phyloP scores from a whole-genome alignment of 2,888 invertebrate species.

The Nipponacmea schrenckii region DNA sequence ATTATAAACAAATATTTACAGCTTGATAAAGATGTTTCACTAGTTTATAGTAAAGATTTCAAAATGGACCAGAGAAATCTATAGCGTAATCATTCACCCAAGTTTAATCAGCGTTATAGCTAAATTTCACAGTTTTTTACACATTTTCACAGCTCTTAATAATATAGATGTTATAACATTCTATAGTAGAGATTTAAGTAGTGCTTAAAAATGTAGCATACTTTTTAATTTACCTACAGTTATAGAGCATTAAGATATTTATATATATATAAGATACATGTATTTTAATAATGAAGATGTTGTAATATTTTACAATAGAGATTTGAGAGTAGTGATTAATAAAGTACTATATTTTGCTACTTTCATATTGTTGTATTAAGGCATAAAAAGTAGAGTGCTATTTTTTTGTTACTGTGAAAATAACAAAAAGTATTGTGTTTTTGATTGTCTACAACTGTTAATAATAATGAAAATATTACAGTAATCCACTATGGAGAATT shows the following conservation, averaged over 20 bases:
- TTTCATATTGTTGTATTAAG: no score
- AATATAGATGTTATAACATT: background rate
- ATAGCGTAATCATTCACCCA: no score
- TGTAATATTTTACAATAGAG: slow-evolving; percentile 6
- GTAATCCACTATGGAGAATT: slow-evolving; percentile 9
- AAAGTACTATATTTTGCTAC: background rate
- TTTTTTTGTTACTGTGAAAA: no score
- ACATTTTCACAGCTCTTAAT: background rate
- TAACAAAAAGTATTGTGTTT: no score
- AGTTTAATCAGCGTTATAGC: no score
- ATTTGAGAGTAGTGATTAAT: slow-evolving; percentile 6
- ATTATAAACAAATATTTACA: no score
- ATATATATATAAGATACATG: no score
- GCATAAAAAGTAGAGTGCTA: no score
- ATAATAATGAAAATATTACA: background rate
- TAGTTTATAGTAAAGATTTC: slow-evolving; percentile 8
- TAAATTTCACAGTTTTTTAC: no score
- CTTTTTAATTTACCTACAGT: no score
- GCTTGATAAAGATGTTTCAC: background rate
- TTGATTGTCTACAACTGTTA: background rate
- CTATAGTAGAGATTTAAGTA: slow-evolving; percentile 9
- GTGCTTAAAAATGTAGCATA: background rate
- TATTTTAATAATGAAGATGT: background rate
- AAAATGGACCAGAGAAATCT: no score
- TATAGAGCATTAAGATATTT: no score